phyloP scores from a whole-genome alignment of 2,797 vertebrate genomes.

The Poeciliopsis paucimaculata region DNA sequence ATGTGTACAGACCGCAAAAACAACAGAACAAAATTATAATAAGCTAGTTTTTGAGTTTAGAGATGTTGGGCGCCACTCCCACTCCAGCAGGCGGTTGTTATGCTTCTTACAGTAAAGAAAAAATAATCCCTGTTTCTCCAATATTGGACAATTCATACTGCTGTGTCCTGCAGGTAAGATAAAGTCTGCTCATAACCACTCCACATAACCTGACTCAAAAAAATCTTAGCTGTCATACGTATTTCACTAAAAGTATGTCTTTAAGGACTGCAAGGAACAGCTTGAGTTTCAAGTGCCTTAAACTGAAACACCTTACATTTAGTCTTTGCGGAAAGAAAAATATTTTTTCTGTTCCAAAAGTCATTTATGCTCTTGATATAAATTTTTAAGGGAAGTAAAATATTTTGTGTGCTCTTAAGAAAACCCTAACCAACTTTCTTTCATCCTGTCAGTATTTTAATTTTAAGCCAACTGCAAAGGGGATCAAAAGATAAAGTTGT shows the following conservation, averaged over 20 bases:
- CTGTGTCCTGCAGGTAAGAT: background rate
- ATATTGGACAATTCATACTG: background rate
- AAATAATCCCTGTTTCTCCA: background rate
- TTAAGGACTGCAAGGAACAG: background rate
- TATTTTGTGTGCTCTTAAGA: constrained; percentile 15
- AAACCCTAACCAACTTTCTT: constrained; percentile 23
- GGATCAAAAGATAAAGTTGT: constrained; percentile 77
- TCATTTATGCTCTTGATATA: constrained; percentile 25
- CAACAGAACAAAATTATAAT: background rate
- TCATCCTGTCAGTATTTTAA: constrained; percentile 34
- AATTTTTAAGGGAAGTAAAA: constrained; percentile 25
- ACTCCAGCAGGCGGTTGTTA: background rate
- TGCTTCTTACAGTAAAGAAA: background rate
- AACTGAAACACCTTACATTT: constrained; percentile 2
- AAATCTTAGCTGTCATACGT: background rate
- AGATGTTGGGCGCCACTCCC: background rate
- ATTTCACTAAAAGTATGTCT: constrained; percentile 5
- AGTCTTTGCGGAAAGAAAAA: constrained; percentile 21
- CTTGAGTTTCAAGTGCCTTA: background rate
- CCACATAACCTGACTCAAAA: background rate
- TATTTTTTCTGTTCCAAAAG: constrained; percentile 20
- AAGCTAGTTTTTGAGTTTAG: background rate
- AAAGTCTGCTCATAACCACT: background rate
- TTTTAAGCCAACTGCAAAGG: constrained; percentile 56
- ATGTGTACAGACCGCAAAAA: background rate